Evolutionary conservation across 2,797 vertebrate genomes (phyloP).

Genomic region (Iguana delicatissima): DNA sequence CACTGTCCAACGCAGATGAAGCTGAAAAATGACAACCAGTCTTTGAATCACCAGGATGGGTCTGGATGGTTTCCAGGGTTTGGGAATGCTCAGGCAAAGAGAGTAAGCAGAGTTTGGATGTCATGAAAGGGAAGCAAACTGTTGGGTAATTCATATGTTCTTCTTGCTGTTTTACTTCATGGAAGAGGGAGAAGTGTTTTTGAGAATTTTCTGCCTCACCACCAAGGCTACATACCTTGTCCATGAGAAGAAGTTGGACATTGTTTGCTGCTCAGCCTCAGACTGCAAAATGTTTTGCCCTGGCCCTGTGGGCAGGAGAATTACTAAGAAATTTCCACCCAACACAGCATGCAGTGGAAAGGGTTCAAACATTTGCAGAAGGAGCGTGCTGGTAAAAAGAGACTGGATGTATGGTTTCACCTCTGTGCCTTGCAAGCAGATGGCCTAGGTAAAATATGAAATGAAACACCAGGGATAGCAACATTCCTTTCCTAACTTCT

Average conservation of each 20-base stretch:
- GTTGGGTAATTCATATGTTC: neutral
- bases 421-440: neutral
- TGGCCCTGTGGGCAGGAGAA: neutral
- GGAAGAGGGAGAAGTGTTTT: neutral
- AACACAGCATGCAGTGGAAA: neutral
- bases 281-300: neutral
- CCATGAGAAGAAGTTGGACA: neutral
- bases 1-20: neutral
- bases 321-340: neutral
- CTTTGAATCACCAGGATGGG: neutral
- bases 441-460: neutral
- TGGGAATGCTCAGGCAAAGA: neutral
- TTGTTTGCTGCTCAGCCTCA: neutral
- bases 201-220: neutral
- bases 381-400: neutral
- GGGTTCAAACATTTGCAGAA: neutral
- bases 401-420: neutral
- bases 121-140: neutral
- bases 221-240: neutral
- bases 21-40: no score
- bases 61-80: neutral
- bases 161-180: neutral
- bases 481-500: neutral
- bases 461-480: neutral
- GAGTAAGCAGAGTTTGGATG: neutral